These are phyloP conservation scores for Crossocerus cetratus DNA, from an alignment of 2,888 invertebrate species.

Conservation along the genomic window DNA sequence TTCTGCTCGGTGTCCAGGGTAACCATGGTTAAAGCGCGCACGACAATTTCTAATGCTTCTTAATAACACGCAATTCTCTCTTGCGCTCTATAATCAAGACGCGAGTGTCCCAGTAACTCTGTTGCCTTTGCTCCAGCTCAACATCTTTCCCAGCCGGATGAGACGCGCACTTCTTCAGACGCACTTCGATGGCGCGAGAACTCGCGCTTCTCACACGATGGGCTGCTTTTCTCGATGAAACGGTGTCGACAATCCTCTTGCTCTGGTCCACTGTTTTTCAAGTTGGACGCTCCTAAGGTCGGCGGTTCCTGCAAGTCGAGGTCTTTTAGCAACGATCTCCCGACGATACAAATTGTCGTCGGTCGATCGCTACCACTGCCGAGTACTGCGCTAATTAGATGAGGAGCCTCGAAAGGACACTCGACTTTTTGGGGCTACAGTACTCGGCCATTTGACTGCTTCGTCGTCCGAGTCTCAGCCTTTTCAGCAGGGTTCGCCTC, in stretches of 20 bases:
- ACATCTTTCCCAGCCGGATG: not conserved
- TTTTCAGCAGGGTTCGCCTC: not conserved
- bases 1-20: constrained; percentile 76
- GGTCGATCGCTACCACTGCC: constrained; percentile 8
- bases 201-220: constrained; percentile 34
- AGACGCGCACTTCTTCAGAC: not conserved
- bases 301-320: constrained; percentile 53
- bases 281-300: constrained; percentile 47
- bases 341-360: constrained; percentile 7
- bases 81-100: not conserved
- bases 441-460: not conserved
- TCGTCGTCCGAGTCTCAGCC: constrained; percentile 4
- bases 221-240: constrained; percentile 25
- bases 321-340: constrained; percentile 27
- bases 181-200: constrained; percentile 4
- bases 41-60: constrained; percentile 32
- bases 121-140: not conserved
- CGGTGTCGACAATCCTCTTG: constrained; percentile 20
- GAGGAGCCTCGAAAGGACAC: no score
- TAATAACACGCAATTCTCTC: constrained; percentile 1
- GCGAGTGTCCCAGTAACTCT: constrained; percentile 3
- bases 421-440: not conserved
- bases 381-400: not conserved
- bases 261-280: constrained; percentile 30
- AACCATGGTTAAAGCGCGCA: constrained; percentile 67